Percentiles rank a stretch among this genome's conserved stretches.
Evolutionary conservation across 2,888 invertebrate genomes (phyloP).

Genomic region (Drosophila recens): DNA sequence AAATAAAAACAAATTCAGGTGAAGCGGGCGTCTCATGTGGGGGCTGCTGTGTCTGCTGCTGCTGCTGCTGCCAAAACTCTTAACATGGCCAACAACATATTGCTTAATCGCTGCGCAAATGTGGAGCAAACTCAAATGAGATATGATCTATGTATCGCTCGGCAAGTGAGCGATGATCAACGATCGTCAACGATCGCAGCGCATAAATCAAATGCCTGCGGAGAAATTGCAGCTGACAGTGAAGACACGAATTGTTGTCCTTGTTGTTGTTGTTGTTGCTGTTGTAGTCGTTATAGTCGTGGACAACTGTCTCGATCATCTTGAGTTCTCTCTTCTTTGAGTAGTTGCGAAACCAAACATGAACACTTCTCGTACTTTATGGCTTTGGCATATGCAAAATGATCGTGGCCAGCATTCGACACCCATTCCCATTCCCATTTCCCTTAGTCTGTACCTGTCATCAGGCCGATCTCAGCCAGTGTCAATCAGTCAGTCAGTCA

Average conservation of each 20-base stretch:
- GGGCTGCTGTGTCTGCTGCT: slow-evolving; percentile 30
- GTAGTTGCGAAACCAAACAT: not conserved
- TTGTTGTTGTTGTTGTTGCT: not conserved
- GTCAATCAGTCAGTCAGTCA: slow-evolving; percentile 48
- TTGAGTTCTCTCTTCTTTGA: slow-evolving; percentile 16
- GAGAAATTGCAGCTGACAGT: slow-evolving; percentile 60
- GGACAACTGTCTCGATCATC: slow-evolving; percentile 72
- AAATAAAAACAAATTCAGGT: slow-evolving; percentile 23
- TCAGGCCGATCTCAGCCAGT: slow-evolving; percentile 52
- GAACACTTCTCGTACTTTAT: slow-evolving; percentile 47
- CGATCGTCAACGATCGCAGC: slow-evolving; percentile 61
- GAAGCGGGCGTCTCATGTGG: slow-evolving; percentile 56
- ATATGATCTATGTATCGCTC: slow-evolving; percentile 57
- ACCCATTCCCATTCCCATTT: slow-evolving; percentile 56
- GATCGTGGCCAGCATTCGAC: slow-evolving; percentile 74
- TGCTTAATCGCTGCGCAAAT: slow-evolving; percentile 72
- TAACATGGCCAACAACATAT: slow-evolving; percentile 65
- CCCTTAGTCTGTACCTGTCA: slow-evolving; percentile 68
- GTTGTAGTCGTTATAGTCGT: slow-evolving; percentile 35
- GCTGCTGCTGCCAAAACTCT: slow-evolving; percentile 32
- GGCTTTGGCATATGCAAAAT: slow-evolving; percentile 74
- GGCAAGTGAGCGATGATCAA: slow-evolving; percentile 73
- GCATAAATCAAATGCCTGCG: slow-evolving; percentile 72
- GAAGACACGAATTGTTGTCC: slow-evolving; percentile 44
- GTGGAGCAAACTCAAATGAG: slow-evolving; percentile 58